A percentile compares a stretch with the other conserved stretches of the same genome.
Conservation (phyloP, 2,888 invertebrate species). For the Galeopsomyia nigrocyanea region DNA sequence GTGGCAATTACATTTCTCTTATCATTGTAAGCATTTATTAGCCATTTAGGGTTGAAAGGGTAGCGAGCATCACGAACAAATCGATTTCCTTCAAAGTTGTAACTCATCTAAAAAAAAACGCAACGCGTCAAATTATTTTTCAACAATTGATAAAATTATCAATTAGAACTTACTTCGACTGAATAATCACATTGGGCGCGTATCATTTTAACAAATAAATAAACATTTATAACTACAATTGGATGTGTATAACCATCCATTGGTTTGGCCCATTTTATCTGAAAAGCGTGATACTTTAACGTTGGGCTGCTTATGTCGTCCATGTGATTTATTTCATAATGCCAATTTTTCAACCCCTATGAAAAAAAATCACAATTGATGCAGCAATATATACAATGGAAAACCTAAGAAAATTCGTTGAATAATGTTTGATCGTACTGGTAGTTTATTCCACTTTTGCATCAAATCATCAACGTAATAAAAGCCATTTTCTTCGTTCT, state of each 20-base stretch:
- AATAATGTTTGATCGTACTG: slow-evolving; percentile 48
- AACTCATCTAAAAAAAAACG: slow-evolving; percentile 60
- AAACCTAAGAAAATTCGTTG: background rate
- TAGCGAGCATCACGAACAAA: slow-evolving; percentile 60
- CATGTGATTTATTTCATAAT: slow-evolving; percentile 46
- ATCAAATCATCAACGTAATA: slow-evolving; percentile 53
- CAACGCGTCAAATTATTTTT: background rate
- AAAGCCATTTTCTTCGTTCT: slow-evolving; percentile 29
- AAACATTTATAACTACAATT: slow-evolving; percentile 69
- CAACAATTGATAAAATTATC: background rate
- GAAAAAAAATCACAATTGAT: background rate
- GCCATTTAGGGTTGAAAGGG: slow-evolving; percentile 65
- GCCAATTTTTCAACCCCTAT: slow-evolving; percentile 25
- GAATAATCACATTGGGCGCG: slow-evolving; percentile 42
- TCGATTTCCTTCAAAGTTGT: slow-evolving; percentile 64
- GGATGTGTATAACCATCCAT: slow-evolving; percentile 68
- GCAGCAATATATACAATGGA: background rate
- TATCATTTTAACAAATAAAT: slow-evolving; percentile 64
- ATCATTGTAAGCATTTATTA: slow-evolving; percentile 56
- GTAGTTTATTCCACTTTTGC: slow-evolving; percentile 54
- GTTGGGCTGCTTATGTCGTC: slow-evolving; percentile 41
- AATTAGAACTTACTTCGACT: slow-evolving; percentile 52
- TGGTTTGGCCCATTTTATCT: slow-evolving; percentile 68
- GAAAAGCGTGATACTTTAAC: slow-evolving; percentile 55
- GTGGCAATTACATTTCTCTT: slow-evolving; percentile 2